Conservation (phyloP, 2,113 vertebrate genomes). For the Alligator sinensis region DNA sequence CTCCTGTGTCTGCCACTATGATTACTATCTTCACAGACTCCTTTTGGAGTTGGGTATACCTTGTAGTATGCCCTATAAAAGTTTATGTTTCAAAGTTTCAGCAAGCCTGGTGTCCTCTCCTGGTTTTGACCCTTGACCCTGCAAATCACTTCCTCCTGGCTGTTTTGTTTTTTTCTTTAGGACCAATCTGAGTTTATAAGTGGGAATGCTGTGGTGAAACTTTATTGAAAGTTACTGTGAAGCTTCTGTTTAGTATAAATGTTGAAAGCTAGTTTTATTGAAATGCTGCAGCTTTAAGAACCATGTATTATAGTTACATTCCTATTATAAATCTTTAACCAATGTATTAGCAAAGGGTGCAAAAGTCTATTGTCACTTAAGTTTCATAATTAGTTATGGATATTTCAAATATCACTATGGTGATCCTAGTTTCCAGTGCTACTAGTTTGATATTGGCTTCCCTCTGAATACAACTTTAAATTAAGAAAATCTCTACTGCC, state of each 20-base stretch:
- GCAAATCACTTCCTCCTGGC: neutral
- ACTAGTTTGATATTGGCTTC: neutral
- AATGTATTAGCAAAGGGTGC: neutral
- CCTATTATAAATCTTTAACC: neutral
- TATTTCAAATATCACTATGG: neutral
- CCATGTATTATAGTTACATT: neutral
- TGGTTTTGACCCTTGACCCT: neutral
- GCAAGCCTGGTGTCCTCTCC: neutral
- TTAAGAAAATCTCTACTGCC: neutral
- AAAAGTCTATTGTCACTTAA: neutral
- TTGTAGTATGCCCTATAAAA: neutral
- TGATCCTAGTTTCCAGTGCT: neutral
- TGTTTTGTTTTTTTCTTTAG: neutral
- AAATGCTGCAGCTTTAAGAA: neutral
- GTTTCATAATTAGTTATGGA: neutral
- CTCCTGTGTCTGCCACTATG: neutral
- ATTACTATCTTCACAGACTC: neutral
- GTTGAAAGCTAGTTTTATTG: neutral
- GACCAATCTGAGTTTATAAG: neutral
- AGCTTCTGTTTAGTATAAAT: neutral
- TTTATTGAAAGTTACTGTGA: neutral
- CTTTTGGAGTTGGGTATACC: neutral
- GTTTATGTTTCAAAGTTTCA: neutral
- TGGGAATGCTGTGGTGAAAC: neutral
- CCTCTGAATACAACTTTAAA: neutral